Evolutionary conservation across 2,113 vertebrate genomes (phyloP).

Genomic region (Oostethus manadensis): DNA sequence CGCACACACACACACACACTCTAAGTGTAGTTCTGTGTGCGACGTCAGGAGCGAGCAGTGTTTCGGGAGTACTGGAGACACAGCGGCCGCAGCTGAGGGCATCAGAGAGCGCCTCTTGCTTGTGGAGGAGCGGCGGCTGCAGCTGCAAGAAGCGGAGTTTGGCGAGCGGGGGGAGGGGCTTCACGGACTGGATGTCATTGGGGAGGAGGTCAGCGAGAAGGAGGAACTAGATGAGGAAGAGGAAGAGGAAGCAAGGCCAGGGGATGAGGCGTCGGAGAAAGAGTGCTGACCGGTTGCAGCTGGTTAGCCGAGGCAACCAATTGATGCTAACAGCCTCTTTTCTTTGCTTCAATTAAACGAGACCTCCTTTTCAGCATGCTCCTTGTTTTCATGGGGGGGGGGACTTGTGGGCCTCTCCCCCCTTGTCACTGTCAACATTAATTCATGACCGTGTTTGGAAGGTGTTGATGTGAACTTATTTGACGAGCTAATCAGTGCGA

Average conservation of each 20-base stretch:
- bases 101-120: constrained; percentile 92
- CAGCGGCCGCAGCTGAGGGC: constrained; percentile 85
- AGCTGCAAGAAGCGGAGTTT: constrained; percentile 45
- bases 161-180: constrained; percentile 22
- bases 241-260: constrained; percentile 17
- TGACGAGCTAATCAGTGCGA: too few species aligned
- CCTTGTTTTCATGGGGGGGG: background rate
- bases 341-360: background rate
- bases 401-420: background rate
- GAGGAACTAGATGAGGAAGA: constrained; percentile 32
- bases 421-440: too few species aligned
- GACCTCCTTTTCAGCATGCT: constrained; percentile 4
- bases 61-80: constrained; percentile 90
- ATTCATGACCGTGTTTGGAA: too few species aligned
- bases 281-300: background rate
- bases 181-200: constrained; percentile 70
- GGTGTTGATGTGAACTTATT: too few species aligned
- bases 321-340: background rate
- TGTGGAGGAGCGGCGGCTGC: constrained; percentile 85
- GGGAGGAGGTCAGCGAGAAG: constrained; percentile 64
- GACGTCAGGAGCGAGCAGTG: constrained; percentile 85
- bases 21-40: background rate
- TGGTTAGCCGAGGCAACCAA: background rate
- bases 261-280: background rate
- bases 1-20: background rate